Evolutionary conservation across 2,797 vertebrate genomes (phyloP).

Genomic region (Sebastes elongatus): DNA sequence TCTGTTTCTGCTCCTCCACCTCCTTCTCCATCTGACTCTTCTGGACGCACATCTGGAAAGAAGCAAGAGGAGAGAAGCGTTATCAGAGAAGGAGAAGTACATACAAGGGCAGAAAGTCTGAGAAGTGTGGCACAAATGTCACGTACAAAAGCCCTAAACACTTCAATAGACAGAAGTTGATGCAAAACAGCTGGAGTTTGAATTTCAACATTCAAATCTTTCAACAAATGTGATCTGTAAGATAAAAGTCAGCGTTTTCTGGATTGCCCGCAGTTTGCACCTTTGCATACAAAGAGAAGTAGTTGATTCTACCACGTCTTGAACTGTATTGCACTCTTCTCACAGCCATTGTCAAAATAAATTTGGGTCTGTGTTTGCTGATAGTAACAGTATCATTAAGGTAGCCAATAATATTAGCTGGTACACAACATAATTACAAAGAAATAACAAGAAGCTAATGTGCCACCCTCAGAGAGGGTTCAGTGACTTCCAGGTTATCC

Average conservation of each 20-base stretch:
- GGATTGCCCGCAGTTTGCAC: neutral
- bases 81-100: neutral
- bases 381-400: neutral
- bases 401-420: neutral
- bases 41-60: conserved; percentile 74
- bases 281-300: neutral
- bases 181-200: neutral
- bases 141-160: neutral
- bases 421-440: neutral
- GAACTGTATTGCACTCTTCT: neutral
- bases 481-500: neutral
- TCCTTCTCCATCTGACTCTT: conserved; percentile 83
- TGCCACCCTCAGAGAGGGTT: neutral
- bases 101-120: neutral
- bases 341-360: neutral
- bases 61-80: neutral
- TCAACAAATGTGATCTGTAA: neutral
- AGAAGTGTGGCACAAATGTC: neutral
- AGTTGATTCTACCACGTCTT: neutral
- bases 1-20: conserved; percentile 84
- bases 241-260: neutral
- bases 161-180: neutral
- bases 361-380: neutral
- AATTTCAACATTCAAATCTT: neutral
- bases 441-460: neutral